A percentile compares a stretch with the other conserved stretches of the same genome.
Conservation (phyloP, 2,113 vertebrate species). For the Aegithalos caudatus region DNA sequence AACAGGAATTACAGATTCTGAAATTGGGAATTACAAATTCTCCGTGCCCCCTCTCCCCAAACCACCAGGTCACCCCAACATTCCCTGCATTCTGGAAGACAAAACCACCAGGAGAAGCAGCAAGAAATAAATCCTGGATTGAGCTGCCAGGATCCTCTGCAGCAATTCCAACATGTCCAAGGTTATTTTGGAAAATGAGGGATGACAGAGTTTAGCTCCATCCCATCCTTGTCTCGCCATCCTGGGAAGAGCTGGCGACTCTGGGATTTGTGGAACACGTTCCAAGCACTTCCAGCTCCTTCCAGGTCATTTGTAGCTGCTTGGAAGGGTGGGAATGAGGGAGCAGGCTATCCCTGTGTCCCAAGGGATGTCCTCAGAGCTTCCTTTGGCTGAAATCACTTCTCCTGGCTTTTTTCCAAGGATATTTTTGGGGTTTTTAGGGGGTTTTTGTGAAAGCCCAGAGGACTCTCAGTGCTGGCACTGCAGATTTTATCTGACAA, state of each 20-base stretch:
- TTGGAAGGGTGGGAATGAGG: neutral
- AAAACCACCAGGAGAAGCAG: neutral
- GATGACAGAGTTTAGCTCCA: neutral
- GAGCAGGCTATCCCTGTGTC: neutral
- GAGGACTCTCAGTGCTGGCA: neutral
- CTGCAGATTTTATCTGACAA: neutral
- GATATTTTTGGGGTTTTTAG: neutral
- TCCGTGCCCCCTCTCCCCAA: neutral
- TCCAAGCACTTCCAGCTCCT: neutral
- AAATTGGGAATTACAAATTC: neutral
- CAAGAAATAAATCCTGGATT: neutral
- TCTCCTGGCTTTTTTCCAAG: neutral
- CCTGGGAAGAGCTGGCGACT: neutral
- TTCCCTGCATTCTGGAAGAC: fast-evolving
- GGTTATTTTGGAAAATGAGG: neutral
- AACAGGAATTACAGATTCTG: neutral
- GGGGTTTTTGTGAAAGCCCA: neutral
- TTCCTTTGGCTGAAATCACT: neutral
- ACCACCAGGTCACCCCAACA: neutral
- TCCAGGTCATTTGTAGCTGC: neutral
- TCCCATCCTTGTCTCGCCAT: neutral
- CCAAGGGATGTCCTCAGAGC: neutral
- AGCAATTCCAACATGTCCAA: neutral
- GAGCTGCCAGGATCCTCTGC: neutral
- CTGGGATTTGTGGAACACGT: neutral